Percentiles rank a stretch among this genome's conserved stretches.
phyloP scores from a whole-genome alignment of 2,888 invertebrate species.

The Griposia aprilina region DNA sequence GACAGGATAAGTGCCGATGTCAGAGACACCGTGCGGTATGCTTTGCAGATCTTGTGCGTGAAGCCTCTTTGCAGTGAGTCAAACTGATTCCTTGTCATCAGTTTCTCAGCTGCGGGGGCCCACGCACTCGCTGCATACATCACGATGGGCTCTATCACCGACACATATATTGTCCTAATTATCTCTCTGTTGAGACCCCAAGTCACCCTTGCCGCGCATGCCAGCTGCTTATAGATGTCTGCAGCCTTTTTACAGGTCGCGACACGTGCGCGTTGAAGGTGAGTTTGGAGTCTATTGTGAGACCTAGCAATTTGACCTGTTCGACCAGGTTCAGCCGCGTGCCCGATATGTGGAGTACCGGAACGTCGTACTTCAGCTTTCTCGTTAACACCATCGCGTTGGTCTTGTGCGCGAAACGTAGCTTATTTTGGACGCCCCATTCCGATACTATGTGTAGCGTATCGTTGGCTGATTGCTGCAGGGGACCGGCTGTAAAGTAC shows the following conservation, averaged over 20 bases:
- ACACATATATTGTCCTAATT: not conserved
- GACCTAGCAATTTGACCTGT: not conserved
- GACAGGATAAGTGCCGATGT: conserved; percentile 15
- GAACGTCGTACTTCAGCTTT: not conserved
- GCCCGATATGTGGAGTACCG: not conserved
- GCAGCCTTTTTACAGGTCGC: not conserved
- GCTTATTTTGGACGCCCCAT: conserved; percentile 6
- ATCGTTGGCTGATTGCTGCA: conserved; percentile 11
- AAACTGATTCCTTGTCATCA: not conserved
- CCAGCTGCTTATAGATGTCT: not conserved
- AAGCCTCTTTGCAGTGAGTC: conserved; percentile 7
- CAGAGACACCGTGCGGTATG: conserved; percentile 19
- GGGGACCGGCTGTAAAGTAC: not conserved
- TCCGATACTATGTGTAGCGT: conserved; percentile 2
- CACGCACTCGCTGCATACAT: conserved; percentile 9
- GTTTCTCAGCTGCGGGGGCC: not conserved
- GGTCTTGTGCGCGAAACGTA: not conserved
- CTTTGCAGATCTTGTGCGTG: conserved; percentile 16
- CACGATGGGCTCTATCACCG: conserved; percentile 23
- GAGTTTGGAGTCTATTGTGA: not conserved
- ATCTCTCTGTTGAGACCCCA: not conserved
- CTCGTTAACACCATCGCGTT: not conserved
- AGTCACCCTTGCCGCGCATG: not conserved
- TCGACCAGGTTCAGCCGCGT: not conserved
- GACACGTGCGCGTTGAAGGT: not conserved